Conservation (phyloP, 1,140 invertebrate genomes). For the Drosophila persimilis region DNA sequence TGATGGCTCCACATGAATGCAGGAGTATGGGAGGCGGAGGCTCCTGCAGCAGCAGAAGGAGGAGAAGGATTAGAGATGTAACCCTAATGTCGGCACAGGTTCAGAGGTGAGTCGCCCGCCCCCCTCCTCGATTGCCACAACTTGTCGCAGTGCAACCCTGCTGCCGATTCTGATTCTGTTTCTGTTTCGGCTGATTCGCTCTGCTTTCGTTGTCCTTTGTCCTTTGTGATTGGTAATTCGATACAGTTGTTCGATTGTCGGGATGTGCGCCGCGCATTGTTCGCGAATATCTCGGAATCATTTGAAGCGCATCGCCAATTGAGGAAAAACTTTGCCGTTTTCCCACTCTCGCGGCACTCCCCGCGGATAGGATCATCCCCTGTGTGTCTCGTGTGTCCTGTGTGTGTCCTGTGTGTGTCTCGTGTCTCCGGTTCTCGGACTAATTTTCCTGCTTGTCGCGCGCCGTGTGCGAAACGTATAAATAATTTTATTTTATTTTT, state of each 20-base stretch:
- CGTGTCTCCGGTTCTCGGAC: conserved; percentile 54
- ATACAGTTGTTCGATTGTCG: conserved; percentile 75
- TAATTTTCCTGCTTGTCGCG: conserved; percentile 78
- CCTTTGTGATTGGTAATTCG: conserved; percentile 79
- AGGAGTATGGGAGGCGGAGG: background rate
- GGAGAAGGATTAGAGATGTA: background rate
- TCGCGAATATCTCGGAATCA: conserved; percentile 53
- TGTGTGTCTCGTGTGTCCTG: conserved; percentile 17
- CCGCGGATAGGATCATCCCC: conserved; percentile 22
- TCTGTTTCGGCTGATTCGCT: too few relatives aligned
- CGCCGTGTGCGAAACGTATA: conserved; percentile 69
- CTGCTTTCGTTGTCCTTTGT: conserved; percentile 54
- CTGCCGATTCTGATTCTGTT: too few relatives aligned
- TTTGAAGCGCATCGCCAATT: conserved; percentile 79
- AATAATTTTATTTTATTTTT: conserved; percentile 74
- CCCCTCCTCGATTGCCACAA: conserved; percentile 38
- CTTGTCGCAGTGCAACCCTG: conserved; percentile 6
- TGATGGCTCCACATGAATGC: conserved; percentile 58
- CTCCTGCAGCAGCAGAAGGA: too few relatives aligned
- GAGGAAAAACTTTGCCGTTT: conserved; percentile 42
- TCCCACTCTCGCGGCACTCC: conserved; percentile 12
- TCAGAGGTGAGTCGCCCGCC: conserved; percentile 45
- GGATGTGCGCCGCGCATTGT: conserved; percentile 39
- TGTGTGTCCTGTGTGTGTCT: conserved; percentile 19
- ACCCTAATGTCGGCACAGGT: conserved; percentile 18